Percentiles rank a stretch among this genome's conserved stretches.
Conservation (phyloP, 92 coral and sea anemone species). For the Zoanthus sociatus region DNA sequence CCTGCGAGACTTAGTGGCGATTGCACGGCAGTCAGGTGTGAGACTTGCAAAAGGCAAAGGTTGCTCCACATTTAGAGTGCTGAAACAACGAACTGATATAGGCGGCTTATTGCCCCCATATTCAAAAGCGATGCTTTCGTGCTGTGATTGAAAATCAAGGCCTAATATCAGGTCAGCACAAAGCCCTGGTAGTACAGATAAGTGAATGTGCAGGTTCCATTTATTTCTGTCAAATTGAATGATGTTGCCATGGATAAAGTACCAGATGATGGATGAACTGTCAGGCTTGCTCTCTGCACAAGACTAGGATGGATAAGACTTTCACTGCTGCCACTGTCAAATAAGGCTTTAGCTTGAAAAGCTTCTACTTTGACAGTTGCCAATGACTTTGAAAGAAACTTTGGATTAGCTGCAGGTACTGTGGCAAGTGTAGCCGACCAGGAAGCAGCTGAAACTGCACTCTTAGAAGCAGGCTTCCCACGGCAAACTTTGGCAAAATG, state of each 20-base stretch:
- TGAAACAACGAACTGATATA: constrained; percentile 39
- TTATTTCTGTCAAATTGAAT: no score
- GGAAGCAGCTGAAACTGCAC: no score
- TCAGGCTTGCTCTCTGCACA: constrained; percentile 25
- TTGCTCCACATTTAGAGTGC: constrained; percentile 32
- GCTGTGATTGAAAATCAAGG: no score
- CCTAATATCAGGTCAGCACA: no score
- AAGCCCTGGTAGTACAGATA: no score
- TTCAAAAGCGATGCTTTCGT: background rate
- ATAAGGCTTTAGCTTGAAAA: no score
- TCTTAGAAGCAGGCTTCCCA: constrained; percentile 25
- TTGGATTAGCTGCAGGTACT: background rate
- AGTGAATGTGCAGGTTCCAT: background rate
- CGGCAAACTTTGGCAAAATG: no score
- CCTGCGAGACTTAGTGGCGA: no score
- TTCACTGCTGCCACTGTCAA: background rate
- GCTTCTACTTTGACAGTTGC: no score
- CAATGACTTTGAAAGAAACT: no score
- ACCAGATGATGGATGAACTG: no score
- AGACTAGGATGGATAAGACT: background rate
- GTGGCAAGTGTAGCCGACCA: constrained; percentile 20
- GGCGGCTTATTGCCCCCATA: constrained; percentile 43
- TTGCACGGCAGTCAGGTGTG: constrained; percentile 34
- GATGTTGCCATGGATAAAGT: no score
- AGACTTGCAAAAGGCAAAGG: constrained; percentile 47